These are phyloP conservation scores for Cygnus olor DNA, from an alignment of 2,797 vertebrate genomes.

Conservation along the genomic window DNA sequence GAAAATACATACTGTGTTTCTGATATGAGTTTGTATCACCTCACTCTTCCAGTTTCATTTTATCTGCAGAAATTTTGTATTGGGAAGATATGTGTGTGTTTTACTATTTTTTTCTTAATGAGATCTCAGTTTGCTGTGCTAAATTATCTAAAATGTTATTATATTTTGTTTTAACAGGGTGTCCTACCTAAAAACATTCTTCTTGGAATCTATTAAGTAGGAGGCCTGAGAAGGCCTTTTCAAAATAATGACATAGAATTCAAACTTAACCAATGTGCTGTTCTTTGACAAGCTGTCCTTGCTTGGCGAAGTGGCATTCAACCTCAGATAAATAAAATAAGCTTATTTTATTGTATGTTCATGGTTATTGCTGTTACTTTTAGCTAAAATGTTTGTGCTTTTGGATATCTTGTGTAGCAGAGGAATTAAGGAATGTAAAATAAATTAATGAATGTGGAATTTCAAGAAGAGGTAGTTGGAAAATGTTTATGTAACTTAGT, in stretches of 20 bases:
- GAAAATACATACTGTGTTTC: neutral
- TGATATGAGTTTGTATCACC: neutral
- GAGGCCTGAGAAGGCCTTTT: neutral
- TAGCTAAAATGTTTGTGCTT: neutral
- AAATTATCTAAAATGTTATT: neutral
- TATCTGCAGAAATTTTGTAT: neutral
- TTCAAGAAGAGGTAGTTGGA: neutral
- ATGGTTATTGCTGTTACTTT: constrained; percentile 13
- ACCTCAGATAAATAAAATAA: neutral
- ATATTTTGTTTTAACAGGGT: neutral
- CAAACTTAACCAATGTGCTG: neutral
- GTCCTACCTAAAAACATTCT: neutral
- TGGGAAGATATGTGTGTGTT: neutral
- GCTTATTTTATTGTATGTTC: neutral
- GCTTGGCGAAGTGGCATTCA: neutral
- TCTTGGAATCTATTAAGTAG: neutral
- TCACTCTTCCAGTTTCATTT: neutral
- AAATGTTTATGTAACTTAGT: neutral
- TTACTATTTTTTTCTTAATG: neutral
- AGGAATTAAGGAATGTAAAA: neutral
- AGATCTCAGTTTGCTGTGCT: neutral
- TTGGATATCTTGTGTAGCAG: neutral
- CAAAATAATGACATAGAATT: neutral
- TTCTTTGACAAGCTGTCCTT: neutral
- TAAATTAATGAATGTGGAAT: neutral